phyloP scores from a whole-genome alignment of 2,888 invertebrate genomes.

The Conops quadrifasciatus region DNA sequence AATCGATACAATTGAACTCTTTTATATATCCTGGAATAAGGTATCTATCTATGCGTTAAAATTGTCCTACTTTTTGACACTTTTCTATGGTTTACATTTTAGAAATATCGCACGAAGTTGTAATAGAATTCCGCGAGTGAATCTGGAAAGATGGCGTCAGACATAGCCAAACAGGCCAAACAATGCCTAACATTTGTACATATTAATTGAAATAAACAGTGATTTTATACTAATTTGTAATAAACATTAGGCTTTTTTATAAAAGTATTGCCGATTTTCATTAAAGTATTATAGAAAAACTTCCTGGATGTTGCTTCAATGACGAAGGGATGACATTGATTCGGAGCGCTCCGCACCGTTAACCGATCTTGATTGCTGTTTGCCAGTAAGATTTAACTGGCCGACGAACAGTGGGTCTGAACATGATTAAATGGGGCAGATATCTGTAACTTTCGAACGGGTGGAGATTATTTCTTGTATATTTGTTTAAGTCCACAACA shows the following conservation, averaged over 20 bases:
- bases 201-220: conserved; percentile 3
- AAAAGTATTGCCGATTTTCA: neutral
- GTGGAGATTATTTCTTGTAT: neutral
- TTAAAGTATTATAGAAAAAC: neutral
- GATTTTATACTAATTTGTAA: neutral
- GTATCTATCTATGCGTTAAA: conserved; percentile 43
- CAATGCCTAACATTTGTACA: neutral
- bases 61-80: neutral
- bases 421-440: too few species aligned
- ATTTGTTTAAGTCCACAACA: neutral
- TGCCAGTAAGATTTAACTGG: too few species aligned
- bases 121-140: conserved; percentile 50
- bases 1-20: conserved; percentile 69
- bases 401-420: too few species aligned
- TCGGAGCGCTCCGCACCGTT: too few species aligned
- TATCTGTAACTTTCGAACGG: neutral
- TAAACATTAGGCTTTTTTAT: neutral
- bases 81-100: conserved; percentile 23
- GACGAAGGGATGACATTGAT: too few species aligned
- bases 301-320: too few species aligned
- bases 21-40: conserved; percentile 52
- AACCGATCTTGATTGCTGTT: too few species aligned
- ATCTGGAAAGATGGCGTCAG: conserved; percentile 57
- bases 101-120: conserved; percentile 53
- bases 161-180: too few species aligned